Base-by-base conservation (phyloP, 2,888 invertebrate genomes). In the Doris montereyensis region DNA sequence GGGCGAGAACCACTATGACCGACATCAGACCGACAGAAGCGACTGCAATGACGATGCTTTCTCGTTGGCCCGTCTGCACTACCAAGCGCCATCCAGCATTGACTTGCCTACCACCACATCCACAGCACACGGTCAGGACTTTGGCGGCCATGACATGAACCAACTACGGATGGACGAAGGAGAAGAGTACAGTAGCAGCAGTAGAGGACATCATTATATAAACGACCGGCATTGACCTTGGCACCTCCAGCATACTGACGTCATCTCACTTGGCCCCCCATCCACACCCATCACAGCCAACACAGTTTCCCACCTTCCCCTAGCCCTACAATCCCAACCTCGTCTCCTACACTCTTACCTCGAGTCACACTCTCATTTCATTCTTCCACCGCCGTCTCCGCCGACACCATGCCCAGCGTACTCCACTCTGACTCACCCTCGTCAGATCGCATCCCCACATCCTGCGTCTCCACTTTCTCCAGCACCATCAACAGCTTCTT, bases 311-410 rank as follows among this genome's bases (percentile, higher is more conserved):
- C 79, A n/a, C 79, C 79, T 0, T 76, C 76, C 1, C 79, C 79
- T n/a, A 79, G 79, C 30, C 79, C 79, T 0, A 75, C 79, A 32
- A 35, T 79, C 21, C 79, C 79, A 71, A 76, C 79, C 0, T 60
- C 79, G 0, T 79, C 79, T 17, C 79, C 79, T 4, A 79, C 30
- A 2, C 70, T 5, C 79, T 0, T 57, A 41, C 52, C 5, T 10
- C 17, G 52, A 41, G 17, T 41, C 52, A 5, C 5, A 41, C 5
- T 41, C 52, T 10, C 17, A 41, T 17, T 41, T 75, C 0, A 41
- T 57, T 10, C 32, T 57, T 8, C 35, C 68, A 17, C 4, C 62
- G 3, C 28, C 41, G 0, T 76, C 76, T 32, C 57, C 77, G 0
- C 67, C 73, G 2, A 70, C 13, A 1, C 60, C 34, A 1, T 26